Conservation (phyloP, 2,888 invertebrate genomes). For the Lampropteryx suffumata region DNA sequence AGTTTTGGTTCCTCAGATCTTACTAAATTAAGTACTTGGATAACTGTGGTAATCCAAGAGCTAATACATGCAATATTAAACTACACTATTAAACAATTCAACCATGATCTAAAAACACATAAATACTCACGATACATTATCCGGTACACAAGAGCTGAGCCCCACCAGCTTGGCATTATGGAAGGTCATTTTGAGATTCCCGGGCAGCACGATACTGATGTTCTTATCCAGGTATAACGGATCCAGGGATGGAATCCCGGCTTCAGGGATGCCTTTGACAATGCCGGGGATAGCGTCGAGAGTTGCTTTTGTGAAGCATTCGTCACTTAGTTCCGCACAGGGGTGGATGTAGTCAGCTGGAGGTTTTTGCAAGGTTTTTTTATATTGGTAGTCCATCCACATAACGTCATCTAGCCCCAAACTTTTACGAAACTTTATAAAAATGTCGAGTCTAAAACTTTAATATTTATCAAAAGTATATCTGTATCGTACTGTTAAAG, state of each 20-base stretch:
- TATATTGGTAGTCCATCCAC: too few species aligned
- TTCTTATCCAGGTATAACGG: slow-evolving; percentile 67
- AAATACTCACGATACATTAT: slow-evolving; percentile 73
- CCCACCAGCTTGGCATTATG: slow-evolving; percentile 70
- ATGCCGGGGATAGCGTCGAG: slow-evolving; percentile 71
- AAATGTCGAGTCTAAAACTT: too few species aligned
- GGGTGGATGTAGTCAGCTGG: slow-evolving; percentile 76
- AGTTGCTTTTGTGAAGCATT: slow-evolving; percentile 75
- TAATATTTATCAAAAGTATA: too few species aligned
- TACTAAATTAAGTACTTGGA: too few species aligned
- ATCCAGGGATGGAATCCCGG: slow-evolving; percentile 66
- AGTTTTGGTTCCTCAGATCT: too few species aligned
- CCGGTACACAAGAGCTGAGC: slow-evolving; percentile 65
- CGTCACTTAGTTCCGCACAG: slow-evolving; percentile 65
- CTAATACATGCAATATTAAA: too few species aligned
- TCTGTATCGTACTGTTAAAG: too few species aligned
- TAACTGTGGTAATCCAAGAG: too few species aligned
- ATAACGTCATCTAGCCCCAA: too few species aligned
- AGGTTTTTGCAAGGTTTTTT: background rate
- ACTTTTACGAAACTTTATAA: too few species aligned
- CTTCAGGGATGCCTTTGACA: slow-evolving; percentile 72
- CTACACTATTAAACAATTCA: too few species aligned
- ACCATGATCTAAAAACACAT: too few species aligned
- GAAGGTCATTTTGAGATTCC: slow-evolving; percentile 74
- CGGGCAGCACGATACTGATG: slow-evolving; percentile 70